Base-by-base conservation (phyloP, 2,797 vertebrate genomes). In the Phoeniculus purpureus region DNA sequence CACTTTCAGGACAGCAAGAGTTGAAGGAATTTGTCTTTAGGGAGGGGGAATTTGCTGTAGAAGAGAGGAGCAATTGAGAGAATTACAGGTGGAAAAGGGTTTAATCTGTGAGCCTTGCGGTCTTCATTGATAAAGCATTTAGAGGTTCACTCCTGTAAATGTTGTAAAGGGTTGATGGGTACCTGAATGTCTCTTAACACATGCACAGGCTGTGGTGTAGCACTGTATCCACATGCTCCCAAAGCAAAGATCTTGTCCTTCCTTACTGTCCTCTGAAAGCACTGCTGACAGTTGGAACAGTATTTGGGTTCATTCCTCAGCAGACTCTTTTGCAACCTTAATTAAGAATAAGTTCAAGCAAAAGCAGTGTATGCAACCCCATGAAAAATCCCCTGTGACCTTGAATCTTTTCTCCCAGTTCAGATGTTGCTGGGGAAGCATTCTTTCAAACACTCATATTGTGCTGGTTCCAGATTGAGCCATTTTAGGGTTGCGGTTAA, bases 401-500 rank as follows among this genome's bases (percentile, higher is more conserved):
- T 86, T 87, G 87, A 62, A 52, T 81, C 76, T 81, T 90, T 70
- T 59, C 62, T 77, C 22, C 6, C 56, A 77, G 72, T 70, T 94
- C 78, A 75, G 79, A 90, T 75, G 86, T 85, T 96, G 52, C 84
- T 89, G 76, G 86, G 72, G 77, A 94, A 0, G 15, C 90, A 85
- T 93, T 94, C 92, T 82, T 95, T 83, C 56, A 77, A 72, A 79
- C 1, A 6, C 54, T 85, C 88, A 94, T 83, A 40, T 22, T 90
- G 82, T 2, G 27, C 47, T 74, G 22, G 73, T 90, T 82, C 82
- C 88, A 94, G 94, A 64, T 77, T 32, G 61, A 95, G 84, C 81
- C 93, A 61, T 95, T 95, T 95, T 87, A 81, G 70, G 82, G 62
- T 87, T 96, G 95, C 92, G 93, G 93, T 94, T 96, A 92, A 93